Conservation (phyloP, 2,797 vertebrate species). For the Phoxinus dragarum region DNA sequence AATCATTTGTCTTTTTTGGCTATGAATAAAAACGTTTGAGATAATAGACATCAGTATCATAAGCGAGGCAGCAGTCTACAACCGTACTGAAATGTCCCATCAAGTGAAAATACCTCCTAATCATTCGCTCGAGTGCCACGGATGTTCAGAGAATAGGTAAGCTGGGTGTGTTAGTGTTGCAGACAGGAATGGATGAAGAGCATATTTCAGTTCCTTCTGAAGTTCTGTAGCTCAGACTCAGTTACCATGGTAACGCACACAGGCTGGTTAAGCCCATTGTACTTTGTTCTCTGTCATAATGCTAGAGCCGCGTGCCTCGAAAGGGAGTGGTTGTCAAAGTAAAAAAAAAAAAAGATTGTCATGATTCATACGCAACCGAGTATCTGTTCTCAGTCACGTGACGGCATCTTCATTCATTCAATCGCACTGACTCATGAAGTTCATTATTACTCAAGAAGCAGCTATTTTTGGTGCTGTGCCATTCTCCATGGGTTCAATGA, state of each 20-base stretch:
- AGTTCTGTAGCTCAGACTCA: conserved; percentile 53
- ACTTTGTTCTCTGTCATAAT: conserved; percentile 54
- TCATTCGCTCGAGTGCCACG: conserved; percentile 8
- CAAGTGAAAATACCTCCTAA: conserved; percentile 16
- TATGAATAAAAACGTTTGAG: conserved; percentile 48
- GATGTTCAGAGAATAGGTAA: conserved; percentile 23
- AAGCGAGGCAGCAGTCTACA: conserved; percentile 46
- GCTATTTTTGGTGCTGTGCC: conserved; percentile 35
- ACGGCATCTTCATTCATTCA: conserved; percentile 49
- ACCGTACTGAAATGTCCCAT: conserved; percentile 30
- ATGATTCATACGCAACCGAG: conserved; percentile 44
- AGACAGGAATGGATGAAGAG: conserved; percentile 27
- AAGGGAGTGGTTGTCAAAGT: conserved; percentile 44
- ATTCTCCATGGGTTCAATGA: conserved; percentile 55
- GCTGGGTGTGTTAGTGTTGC: conserved; percentile 17
- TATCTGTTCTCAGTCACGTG: conserved; percentile 7
- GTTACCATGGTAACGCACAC: conserved; percentile 52
- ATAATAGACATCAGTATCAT: conserved; percentile 36
- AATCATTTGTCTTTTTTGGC: conserved; percentile 45
- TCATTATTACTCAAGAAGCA: conserved; percentile 49
- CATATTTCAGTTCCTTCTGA: conserved; percentile 24
- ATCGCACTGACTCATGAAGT: conserved; percentile 32
- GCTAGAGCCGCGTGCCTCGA: conserved; percentile 45
- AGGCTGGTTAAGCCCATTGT: conserved; percentile 48
- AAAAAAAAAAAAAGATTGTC: conserved; percentile 65